These are phyloP conservation scores for Nyctibius grandis DNA, from an alignment of 2,797 vertebrate genomes.

Conservation along the genomic window DNA sequence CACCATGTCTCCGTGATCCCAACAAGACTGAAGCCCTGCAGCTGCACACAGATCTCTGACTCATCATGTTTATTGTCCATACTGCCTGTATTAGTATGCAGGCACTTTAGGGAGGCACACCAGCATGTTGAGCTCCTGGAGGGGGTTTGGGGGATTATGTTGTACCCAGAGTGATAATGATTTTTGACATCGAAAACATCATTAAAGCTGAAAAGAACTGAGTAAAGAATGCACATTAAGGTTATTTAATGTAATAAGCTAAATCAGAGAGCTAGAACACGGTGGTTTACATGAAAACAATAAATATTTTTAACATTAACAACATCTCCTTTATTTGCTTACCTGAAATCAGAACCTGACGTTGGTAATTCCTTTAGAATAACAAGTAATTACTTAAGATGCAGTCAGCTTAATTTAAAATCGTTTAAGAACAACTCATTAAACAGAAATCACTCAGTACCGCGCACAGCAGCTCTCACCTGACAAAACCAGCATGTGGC, in stretches of 20 bases:
- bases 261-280: not conserved
- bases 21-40: not conserved
- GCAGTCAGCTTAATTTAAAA: not conserved
- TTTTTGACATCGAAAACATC: not conserved
- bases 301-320: not conserved
- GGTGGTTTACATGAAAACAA: not conserved
- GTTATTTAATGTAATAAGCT: not conserved
- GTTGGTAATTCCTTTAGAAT: not conserved
- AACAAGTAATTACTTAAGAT: not conserved
- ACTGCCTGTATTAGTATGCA: not conserved
- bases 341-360: not conserved
- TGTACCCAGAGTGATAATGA: not conserved
- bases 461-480: not conserved
- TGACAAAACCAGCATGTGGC: constrained; percentile 59
- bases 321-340: not conserved
- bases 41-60: not conserved
- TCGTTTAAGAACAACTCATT: not conserved
- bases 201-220: not conserved
- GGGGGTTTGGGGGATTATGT: not conserved
- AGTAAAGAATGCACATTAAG: not conserved
- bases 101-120: not conserved
- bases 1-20: accelerated
- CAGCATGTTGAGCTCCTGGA: not conserved
- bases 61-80: not conserved
- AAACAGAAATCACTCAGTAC: not conserved